Evolutionary conservation across 2,888 invertebrate species (phyloP).

Genomic region (Cloeon dipterum): DNA sequence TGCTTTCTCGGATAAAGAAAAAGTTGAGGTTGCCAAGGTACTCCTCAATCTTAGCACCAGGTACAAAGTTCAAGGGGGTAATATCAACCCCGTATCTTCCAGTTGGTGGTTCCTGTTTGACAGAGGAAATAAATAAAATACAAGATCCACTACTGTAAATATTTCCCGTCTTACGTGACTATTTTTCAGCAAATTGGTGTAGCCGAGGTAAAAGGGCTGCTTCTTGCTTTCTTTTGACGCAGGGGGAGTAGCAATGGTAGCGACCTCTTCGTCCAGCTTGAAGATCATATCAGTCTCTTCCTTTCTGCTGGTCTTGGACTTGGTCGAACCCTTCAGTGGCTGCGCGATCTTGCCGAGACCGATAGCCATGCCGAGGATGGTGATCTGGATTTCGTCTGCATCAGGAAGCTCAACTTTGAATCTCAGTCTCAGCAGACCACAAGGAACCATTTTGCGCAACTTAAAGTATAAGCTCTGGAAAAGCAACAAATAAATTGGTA

Average conservation of each 20-base stretch:
- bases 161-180: constrained; percentile 10
- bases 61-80: constrained; percentile 56
- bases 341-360: no score
- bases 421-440: constrained; percentile 56
- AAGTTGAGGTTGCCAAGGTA: constrained; percentile 81
- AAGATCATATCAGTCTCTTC: constrained; percentile 64
- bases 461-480: constrained; percentile 68
- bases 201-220: background rate
- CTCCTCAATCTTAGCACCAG: constrained; percentile 51
- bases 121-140: constrained; percentile 7
- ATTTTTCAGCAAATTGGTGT: background rate
- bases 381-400: constrained; percentile 41
- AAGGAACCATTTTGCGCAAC: constrained; percentile 66
- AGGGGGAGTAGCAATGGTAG: constrained; percentile 12
- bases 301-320: no score
- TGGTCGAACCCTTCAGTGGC: no score
- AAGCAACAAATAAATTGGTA: constrained; percentile 8
- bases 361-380: constrained; percentile 24
- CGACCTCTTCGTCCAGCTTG: constrained; percentile 54
- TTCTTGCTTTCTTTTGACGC: background rate
- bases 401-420: constrained; percentile 75
- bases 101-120: constrained; percentile 17
- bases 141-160: constrained; percentile 1
- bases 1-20: constrained; percentile 87
- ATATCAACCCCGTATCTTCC: constrained; percentile 47